A percentile compares a stretch with the other conserved stretches of the same genome.
Conservation (phyloP, 2,888 invertebrate species). For the Arrhopalites spinosus region DNA sequence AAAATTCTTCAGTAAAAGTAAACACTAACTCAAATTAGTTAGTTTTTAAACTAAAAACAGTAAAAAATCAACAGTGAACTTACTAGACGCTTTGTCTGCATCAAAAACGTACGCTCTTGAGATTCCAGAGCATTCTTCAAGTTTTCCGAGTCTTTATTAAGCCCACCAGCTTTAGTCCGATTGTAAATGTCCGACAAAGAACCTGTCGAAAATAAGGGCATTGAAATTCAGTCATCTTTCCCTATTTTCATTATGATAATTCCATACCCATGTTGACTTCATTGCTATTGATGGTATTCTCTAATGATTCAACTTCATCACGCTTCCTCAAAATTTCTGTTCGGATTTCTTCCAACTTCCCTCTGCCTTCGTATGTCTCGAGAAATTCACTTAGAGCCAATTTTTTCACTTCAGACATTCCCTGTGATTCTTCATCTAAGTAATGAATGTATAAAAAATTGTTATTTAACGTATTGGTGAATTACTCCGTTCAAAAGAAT, state of each 20-base stretch:
- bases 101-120: slow-evolving; percentile 42
- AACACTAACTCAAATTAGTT: no score
- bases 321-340: slow-evolving; percentile 38
- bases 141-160: slow-evolving; percentile 31
- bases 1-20: no score
- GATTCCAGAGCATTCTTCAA: slow-evolving; percentile 31
- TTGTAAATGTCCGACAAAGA: slow-evolving; percentile 30
- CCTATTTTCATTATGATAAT: background rate
- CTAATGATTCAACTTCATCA: slow-evolving; percentile 43
- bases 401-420: slow-evolving; percentile 41
- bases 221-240: background rate
- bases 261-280: slow-evolving; percentile 32
- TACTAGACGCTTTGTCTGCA: slow-evolving; percentile 43
- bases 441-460: no score
- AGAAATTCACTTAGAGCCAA: slow-evolving; percentile 48
- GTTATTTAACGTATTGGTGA: no score
- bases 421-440: slow-evolving; percentile 7
- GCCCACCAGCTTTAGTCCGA: slow-evolving; percentile 8
- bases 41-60: no score
- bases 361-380: slow-evolving; percentile 39
- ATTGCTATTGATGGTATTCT: slow-evolving; percentile 33
- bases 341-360: slow-evolving; percentile 37
- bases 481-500: no score
- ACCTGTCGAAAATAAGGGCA: background rate
- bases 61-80: no score